Evolutionary conservation across 2,113 vertebrate species (phyloP).

Genomic region (Chiloscyllium plagiosum): DNA sequence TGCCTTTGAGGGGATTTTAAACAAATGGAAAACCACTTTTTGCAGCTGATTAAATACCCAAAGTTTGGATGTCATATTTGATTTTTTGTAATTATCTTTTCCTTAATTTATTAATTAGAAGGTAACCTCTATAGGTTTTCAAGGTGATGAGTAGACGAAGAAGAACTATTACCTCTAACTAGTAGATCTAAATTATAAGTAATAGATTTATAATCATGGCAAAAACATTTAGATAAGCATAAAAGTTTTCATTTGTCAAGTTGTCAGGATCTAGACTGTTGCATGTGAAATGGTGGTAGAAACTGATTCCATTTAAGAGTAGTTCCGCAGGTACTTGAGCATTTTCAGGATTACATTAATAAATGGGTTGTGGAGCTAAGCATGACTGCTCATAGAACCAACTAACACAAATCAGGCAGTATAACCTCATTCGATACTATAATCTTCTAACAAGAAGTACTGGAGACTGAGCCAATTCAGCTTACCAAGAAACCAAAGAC

Average conservation of each 20-base stretch:
- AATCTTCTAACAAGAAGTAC: not conserved
- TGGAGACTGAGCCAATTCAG: no score
- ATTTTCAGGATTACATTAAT: not conserved
- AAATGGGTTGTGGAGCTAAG: not conserved
- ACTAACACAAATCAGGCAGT: no score
- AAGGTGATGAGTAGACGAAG: not conserved
- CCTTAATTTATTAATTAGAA: not conserved
- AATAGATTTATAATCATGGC: not conserved
- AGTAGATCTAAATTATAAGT: no score
- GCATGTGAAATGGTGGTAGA: not conserved
- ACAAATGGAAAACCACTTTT: no score
- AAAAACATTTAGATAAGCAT: not conserved
- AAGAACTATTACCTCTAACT: not conserved
- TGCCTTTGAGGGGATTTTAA: no score
- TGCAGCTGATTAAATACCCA: no score
- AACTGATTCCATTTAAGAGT: not conserved
- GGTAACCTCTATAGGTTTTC: not conserved
- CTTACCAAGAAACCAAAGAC: not conserved
- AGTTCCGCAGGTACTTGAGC: not conserved
- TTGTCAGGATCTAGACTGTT: no score
- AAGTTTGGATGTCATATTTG: no score
- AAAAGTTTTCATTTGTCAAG: not conserved
- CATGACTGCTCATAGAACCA: not conserved
- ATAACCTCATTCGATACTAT: not conserved
- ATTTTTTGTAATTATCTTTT: no score